Conservation (phyloP, 2,888 invertebrate genomes). For the Pecten maximus region DNA sequence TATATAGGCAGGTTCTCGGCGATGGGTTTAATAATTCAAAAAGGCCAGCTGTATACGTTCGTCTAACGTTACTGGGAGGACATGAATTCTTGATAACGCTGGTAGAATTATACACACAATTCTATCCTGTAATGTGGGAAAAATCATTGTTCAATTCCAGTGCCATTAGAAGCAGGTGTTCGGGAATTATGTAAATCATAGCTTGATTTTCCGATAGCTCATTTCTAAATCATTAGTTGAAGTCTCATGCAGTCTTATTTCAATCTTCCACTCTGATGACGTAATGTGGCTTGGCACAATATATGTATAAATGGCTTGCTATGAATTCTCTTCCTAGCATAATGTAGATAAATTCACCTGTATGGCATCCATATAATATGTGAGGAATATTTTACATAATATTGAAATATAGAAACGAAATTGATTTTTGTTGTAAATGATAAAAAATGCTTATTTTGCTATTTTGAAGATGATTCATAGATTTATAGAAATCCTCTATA, state of each 20-base stretch:
- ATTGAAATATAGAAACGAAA: too few species aligned
- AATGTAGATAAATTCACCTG: too few species aligned
- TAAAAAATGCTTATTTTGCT: too few species aligned
- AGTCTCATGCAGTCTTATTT: neutral
- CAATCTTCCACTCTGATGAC: neutral
- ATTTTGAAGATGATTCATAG: too few species aligned
- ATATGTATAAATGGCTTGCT: too few species aligned
- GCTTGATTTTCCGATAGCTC: slow-evolving; percentile 20
- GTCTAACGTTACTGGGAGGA: slow-evolving; percentile 37
- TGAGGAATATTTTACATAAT: too few species aligned
- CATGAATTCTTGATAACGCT: slow-evolving; percentile 49
- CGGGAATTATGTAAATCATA: slow-evolving; percentile 25
- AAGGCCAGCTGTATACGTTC: slow-evolving; percentile 48
- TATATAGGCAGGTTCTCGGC: slow-evolving; percentile 46
- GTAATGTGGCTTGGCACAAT: neutral
- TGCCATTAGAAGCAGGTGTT: slow-evolving; percentile 23
- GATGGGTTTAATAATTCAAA: slow-evolving; percentile 58
- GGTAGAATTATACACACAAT: slow-evolving; percentile 23
- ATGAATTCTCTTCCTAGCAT: too few species aligned
- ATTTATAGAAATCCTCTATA: too few species aligned
- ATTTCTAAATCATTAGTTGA: slow-evolving; percentile 26
- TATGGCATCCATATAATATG: too few species aligned
- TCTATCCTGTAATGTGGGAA: neutral
- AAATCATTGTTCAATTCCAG: slow-evolving; percentile 21
- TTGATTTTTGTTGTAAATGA: too few species aligned